These are phyloP conservation scores for Protonibea diacanthus DNA, from an alignment of 2,797 vertebrate species.

Conservation along the genomic window DNA sequence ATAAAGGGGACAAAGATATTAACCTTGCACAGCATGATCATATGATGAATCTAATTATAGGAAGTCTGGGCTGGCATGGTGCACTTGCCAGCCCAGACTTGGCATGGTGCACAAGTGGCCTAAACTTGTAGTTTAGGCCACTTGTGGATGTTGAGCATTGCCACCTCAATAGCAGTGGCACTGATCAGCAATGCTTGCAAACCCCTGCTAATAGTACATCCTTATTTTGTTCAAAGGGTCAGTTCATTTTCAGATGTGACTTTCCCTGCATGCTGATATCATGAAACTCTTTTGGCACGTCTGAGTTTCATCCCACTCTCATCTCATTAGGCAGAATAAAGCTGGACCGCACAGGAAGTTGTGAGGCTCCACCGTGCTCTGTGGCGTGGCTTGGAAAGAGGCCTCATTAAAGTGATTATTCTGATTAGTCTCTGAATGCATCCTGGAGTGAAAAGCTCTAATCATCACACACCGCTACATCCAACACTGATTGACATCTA, in stretches of 20 bases:
- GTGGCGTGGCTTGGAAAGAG: constrained; percentile 48
- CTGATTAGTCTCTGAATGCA: constrained; percentile 69
- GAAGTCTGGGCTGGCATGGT: not conserved
- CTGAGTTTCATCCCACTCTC: constrained; percentile 43
- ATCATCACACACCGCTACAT: constrained; percentile 59
- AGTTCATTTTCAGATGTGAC: not conserved
- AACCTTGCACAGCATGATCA: not conserved
- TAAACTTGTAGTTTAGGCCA: not conserved
- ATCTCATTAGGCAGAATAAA: constrained; percentile 50
- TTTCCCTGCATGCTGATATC: not conserved
- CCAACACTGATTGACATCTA: constrained; percentile 62
- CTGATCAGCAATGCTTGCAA: not conserved
- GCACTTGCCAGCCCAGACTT: too few relatives aligned
- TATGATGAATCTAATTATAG: not conserved
- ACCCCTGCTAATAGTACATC: not conserved
- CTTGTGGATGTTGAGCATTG: not conserved
- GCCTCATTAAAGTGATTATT: constrained; percentile 73
- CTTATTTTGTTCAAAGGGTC: constrained; percentile 4
- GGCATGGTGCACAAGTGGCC: not conserved
- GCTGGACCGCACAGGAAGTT: constrained; percentile 48
- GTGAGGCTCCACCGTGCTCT: constrained; percentile 28
- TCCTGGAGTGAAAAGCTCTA: constrained; percentile 61
- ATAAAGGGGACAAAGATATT: not conserved
- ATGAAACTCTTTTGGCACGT: constrained; percentile 17
- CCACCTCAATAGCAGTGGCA: not conserved